Evolutionary conservation across 2,113 vertebrate genomes (phyloP).

Genomic region (Gulo gulo): DNA sequence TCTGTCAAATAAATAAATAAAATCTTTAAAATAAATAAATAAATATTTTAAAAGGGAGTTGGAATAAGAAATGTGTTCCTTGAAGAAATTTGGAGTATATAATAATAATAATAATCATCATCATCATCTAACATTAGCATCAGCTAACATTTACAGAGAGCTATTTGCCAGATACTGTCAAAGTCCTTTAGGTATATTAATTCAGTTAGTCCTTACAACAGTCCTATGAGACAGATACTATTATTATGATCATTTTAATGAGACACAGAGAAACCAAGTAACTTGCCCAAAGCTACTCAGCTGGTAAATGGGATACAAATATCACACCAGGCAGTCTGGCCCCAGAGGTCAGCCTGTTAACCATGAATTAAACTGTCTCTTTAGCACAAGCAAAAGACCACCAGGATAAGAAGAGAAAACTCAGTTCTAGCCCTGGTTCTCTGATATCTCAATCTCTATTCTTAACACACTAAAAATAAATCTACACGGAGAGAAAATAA

Average conservation of each 20-base stretch:
- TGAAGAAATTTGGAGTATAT: neutral
- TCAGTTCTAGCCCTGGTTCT: neutral
- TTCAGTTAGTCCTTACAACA: neutral
- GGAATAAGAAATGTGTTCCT: neutral
- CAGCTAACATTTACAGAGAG: neutral
- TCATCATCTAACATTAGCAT: neutral
- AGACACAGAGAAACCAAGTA: neutral
- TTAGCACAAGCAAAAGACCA: neutral
- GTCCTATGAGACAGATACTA: neutral
- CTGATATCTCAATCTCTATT: neutral
- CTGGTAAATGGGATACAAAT: neutral
- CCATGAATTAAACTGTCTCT: neutral
- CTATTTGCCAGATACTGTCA: neutral
- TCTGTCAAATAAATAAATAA: too few relatives aligned
- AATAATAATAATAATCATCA: neutral
- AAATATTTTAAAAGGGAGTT: neutral
- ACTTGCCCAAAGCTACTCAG: neutral
- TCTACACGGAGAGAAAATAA: neutral
- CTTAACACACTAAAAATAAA: constrained; percentile 3
- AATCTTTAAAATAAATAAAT: too few relatives aligned
- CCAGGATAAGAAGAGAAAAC: neutral
- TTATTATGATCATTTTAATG: neutral
- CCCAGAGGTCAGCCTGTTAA: neutral
- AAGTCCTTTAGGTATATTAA: neutral
- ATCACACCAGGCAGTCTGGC: neutral